Base-by-base conservation (phyloP, 2,888 invertebrate genomes). In the Nowickia ferox region DNA sequence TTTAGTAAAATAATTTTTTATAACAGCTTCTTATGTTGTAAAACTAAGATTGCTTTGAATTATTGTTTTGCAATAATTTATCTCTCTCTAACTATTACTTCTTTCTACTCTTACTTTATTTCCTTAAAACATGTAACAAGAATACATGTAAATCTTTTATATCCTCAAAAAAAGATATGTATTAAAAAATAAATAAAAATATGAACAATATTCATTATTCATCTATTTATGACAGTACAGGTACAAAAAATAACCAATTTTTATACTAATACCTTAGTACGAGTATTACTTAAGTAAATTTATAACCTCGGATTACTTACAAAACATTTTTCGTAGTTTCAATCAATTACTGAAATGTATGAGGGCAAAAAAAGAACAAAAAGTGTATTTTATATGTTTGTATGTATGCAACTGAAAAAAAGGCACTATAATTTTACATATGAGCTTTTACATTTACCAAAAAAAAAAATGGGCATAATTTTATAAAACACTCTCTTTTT, bases 321-420 rank as follows among this genome's bases (percentile, higher is more conserved):
- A 76, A 17, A 30, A 63, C 48, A 74, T 17, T 75, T 65, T 66
- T 82, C 71, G 71, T 83, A 83, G 65, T 79, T 86, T 86, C 85
- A 86, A 86, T 86, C 86, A 86, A 86, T 86, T 84, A 83, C 66
- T 75, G 9, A 84, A 76, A 66, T 86, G 74, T 68, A 80, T 44
- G 78, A 59, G 44, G 59, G 40, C 53, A 42, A 75, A 75, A 79
- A 65, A 63, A 19, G 46, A 68, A 53, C 40, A 22, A 69, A 38
- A 79, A 76, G 38, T 15, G 65, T 22, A 46, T 68, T 9, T 40
- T 30, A 55, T 63, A 59, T 19, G 42, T 46, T 19, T 44, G 61
- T 63, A 59, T 19, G 38, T 53, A 38, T 51, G 61, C 15, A 71
- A 61, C n/a, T 51, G 15, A 17, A 57, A 78, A n/a, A 86, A 83